These are phyloP conservation scores for Muricea muricata DNA, from an alignment of 92 coral and sea anemone species.

Conservation along the genomic window DNA sequence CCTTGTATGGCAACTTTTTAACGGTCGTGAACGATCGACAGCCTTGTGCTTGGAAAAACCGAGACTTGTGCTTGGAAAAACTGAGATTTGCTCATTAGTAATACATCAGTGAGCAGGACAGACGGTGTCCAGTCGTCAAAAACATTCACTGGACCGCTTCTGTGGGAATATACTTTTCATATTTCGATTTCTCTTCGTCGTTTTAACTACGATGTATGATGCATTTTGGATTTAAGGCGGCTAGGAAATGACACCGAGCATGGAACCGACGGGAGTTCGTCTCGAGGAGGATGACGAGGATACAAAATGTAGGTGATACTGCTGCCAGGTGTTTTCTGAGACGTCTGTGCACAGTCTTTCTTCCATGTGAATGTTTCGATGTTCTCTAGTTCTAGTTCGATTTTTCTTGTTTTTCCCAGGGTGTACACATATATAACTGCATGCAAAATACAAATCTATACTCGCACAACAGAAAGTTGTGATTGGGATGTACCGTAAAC, in stretches of 20 bases:
- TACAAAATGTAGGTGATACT: constrained; percentile 17
- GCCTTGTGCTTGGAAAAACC: neutral
- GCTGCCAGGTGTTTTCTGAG: neutral
- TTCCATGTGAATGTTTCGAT: no score
- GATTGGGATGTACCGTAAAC: no score
- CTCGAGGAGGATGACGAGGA: constrained; percentile 13
- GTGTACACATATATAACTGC: no score
- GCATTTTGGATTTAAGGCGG: neutral
- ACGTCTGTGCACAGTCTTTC: neutral
- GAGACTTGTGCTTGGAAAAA: neutral
- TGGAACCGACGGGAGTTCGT: neutral
- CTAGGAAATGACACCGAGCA: neutral
- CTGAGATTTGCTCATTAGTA: neutral
- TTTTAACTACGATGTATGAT: neutral
- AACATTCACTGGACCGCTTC: neutral
- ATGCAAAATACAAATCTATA: no score
- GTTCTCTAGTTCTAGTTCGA: no score
- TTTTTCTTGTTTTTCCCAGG: no score
- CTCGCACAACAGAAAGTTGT: no score
- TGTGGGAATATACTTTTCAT: neutral
- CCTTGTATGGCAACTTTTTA: no score
- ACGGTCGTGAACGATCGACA: no score
- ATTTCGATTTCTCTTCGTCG: neutral
- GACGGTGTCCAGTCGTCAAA: neutral
- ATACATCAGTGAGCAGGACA: neutral